Percentiles rank a stretch among this genome's conserved stretches.
phyloP scores from a whole-genome alignment of 2,797 vertebrate genomes.

The Dendrocincla tyrannina region DNA sequence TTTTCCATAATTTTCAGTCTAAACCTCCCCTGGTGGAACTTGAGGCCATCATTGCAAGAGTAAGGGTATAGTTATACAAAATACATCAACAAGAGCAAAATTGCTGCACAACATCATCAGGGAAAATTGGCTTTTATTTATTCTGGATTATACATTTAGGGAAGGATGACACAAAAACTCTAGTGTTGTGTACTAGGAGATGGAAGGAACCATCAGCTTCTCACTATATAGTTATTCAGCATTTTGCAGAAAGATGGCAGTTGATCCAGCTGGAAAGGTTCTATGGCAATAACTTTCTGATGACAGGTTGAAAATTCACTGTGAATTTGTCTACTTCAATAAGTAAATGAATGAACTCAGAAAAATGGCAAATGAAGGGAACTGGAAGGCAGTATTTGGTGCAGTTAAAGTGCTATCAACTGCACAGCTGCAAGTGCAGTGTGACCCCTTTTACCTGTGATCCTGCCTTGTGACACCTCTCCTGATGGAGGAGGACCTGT shows the following conservation, averaged over 20 bases:
- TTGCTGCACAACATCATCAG: background rate
- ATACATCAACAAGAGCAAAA: background rate
- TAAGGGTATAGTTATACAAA: background rate
- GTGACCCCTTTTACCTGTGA: slow-evolving; percentile 2
- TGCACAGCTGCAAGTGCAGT: background rate
- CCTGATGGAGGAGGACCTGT: slow-evolving; percentile 34
- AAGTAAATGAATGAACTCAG: background rate
- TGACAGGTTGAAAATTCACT: background rate
- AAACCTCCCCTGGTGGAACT: background rate
- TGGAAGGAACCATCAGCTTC: background rate
- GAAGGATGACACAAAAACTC: background rate
- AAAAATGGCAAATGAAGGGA: background rate
- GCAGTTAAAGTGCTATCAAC: background rate
- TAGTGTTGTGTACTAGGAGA: background rate
- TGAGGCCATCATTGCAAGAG: background rate
- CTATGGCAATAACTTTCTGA: background rate
- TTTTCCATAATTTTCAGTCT: background rate
- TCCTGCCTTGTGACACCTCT: slow-evolving; percentile 31
- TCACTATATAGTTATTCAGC: background rate
- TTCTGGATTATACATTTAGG: background rate
- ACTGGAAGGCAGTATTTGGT: background rate
- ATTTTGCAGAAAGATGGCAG: background rate
- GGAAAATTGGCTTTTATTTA: background rate
- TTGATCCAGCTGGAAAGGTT: background rate
- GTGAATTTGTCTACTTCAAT: background rate